Evolutionary conservation across 2,797 vertebrate species (phyloP), one percentile per base, ranked within the genome.

Genomic region (Cephalopachus bancanus): DNA sequence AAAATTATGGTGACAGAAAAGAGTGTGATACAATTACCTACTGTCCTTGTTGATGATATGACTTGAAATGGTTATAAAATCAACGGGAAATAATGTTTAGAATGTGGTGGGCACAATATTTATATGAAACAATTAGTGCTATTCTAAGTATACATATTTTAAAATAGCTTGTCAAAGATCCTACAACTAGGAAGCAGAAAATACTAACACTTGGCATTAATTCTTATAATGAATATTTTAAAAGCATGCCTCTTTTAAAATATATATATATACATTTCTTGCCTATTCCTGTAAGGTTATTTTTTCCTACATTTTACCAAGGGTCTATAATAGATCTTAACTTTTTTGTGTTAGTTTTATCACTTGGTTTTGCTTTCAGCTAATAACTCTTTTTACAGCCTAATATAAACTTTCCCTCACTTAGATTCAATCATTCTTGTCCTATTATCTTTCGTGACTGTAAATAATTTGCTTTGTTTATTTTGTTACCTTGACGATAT

Each of bases 381-480:
- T 91, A 84, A 96, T 67, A 97, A 64, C 26, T 91, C 67, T 71
- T 85, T 95, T 94, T 92, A 86, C 92, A 86, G 60, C 37, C 24
- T 83, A 53, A 75, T 91, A 1, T 93, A 92, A 96, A 90, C 10
- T 79, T 95, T 79, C 16, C 37, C 2, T 92, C 5, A 9, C 86
- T 14, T 87, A 90, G 86, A 49, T 94, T 28, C 71, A 49, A 28
- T 95, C 3, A 94, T 69, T 96, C 89, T 84, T 92, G 15, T 84
- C 24, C 65, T 87, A 87, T 9, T 90, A 24, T 30, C 92, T 95
- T 94, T 91, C 60, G 24, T 51, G 87, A 89, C 75, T 76, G 1
- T 79, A 97, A 97, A 96, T 89, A 76, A 3, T 87, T 95, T 94
- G 2, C 95, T 96, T 95, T 53, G 83, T 95, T 98, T 96, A 76